Evolutionary conservation across 1,140 invertebrate genomes (phyloP), one percentile per base, ranked within the genome.

Genomic region (Popillia japonica): DNA sequence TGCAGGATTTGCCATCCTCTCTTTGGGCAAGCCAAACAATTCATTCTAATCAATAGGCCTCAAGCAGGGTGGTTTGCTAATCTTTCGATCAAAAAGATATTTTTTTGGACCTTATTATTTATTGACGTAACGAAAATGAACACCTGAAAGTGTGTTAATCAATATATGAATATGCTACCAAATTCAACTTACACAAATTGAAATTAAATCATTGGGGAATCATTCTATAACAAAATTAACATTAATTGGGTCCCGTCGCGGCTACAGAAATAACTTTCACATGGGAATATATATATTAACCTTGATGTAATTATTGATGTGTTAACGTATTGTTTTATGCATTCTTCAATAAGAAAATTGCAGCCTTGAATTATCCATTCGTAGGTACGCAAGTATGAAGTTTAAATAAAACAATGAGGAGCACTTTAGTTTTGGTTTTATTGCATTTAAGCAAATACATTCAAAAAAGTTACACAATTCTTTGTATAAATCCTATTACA

Each of bases 391-490:
- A 6, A 42, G 10, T 6, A 42, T 6, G 41, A 42, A 48, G 10
- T 9, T 3, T 20, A 6, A 64, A 64, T 64, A 64, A 64, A 64
- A 64, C 23, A 64, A 27, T 22, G 22, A 7, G 3, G 17, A 64
- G 59, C 59, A 64, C 59, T n/a, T 64, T 64, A 48, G 4, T 48
- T 48, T 64, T 64, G 59, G 59, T 64, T 64, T 64, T 48, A 64
- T 64, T 64, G 59, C 59, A 64, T 64, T 64, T 20, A 64, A 64
- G 59, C 59, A 64, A 64, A 27, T 64, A 64, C 59, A 64, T 64
- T 20, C 17, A 64, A 22, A n/a, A n/a, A n/a, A n/a, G 7, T 22
- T 20, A 64, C 17, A 64, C 59, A 27, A 10, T 64, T 64, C 23
- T n/a, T n/a, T 27, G 59, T 64, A 64, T 64, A 64, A 64, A 64